Conservation (phyloP, 2,888 invertebrate species). For the Linhomoeus sp. region DNA sequence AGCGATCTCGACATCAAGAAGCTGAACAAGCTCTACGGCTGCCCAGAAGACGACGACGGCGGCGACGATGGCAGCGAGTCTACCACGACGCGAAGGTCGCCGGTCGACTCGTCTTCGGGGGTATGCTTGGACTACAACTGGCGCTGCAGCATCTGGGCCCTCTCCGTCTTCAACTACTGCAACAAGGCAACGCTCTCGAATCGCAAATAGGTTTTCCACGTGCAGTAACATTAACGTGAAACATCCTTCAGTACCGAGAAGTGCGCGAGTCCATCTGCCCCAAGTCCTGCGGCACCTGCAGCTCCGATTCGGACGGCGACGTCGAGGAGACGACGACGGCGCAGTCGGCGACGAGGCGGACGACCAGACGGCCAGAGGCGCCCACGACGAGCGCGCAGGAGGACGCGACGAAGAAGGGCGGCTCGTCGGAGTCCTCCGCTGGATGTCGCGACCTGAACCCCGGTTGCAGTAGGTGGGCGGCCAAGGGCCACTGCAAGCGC, state of each 20-base stretch:
- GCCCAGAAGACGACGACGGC: too few relatives aligned
- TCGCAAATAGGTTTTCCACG: too few relatives aligned
- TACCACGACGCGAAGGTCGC: too few relatives aligned
- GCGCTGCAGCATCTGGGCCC: slow-evolving; percentile 20
- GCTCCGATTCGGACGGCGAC: neutral
- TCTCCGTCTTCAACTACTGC: slow-evolving; percentile 19
- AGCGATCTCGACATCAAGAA: slow-evolving; percentile 29
- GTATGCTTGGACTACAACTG: slow-evolving; percentile 22
- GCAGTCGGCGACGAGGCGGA: neutral
- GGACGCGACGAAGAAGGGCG: too few relatives aligned
- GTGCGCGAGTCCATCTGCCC: neutral
- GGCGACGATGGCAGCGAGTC: too few relatives aligned
- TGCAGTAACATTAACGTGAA: too few relatives aligned
- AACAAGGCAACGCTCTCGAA: slow-evolving; percentile 7
- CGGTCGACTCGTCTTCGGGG: too few relatives aligned
- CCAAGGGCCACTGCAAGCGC: neutral
- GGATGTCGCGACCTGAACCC: neutral
- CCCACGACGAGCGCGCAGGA: neutral
- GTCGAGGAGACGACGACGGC: neutral
- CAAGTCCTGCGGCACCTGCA: slow-evolving; percentile 1
- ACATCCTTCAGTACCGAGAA: neutral
- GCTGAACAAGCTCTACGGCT: slow-evolving; percentile 31
- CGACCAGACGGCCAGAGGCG: neutral
- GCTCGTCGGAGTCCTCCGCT: neutral
- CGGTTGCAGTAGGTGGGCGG: neutral